These are phyloP conservation scores for Polydrusus cervinus DNA, from an alignment of 2,888 invertebrate genomes.

Conservation along the genomic window DNA sequence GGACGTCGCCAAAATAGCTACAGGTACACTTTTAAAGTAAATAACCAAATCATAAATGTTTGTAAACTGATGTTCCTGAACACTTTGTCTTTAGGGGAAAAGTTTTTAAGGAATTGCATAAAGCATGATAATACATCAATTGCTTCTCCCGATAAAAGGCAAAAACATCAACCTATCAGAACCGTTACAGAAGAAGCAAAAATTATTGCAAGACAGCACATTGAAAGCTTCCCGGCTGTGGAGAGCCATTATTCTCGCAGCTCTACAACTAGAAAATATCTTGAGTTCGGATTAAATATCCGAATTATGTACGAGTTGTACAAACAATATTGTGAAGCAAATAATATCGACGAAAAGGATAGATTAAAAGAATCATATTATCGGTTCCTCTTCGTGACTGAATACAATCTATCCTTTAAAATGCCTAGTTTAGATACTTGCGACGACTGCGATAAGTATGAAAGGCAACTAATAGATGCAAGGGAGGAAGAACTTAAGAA, in stretches of 20 bases:
- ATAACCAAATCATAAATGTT: not conserved
- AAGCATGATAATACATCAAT: constrained; percentile 1
- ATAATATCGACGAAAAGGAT: not conserved
- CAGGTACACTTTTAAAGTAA: not conserved
- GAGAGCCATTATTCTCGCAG: constrained; percentile 10
- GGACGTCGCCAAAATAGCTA: not conserved
- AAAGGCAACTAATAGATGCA: not conserved
- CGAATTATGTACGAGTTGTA: constrained; percentile 2
- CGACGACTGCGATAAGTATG: constrained; percentile 7
- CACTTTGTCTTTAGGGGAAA: constrained; percentile 14
- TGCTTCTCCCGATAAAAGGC: constrained; percentile 6
- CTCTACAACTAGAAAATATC: not conserved
- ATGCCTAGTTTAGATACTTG: constrained; percentile 11
- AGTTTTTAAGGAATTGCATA: not conserved
- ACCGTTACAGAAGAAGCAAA: constrained; percentile 4
- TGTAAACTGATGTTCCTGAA: constrained; percentile 18
- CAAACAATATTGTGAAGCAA: constrained; percentile 16
- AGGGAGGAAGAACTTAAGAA: constrained; percentile 7
- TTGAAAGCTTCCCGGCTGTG: not conserved
- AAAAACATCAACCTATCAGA: constrained; percentile 1
- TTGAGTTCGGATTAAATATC: constrained; percentile 11
- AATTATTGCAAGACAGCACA: not conserved
- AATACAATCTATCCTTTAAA: not conserved
- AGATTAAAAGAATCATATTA: constrained; percentile 1
- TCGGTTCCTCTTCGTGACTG: not conserved